A percentile compares a stretch with the other conserved stretches of the same genome.
phyloP scores from a whole-genome alignment of 2,113 vertebrate species.

The Eclectus roratus region DNA sequence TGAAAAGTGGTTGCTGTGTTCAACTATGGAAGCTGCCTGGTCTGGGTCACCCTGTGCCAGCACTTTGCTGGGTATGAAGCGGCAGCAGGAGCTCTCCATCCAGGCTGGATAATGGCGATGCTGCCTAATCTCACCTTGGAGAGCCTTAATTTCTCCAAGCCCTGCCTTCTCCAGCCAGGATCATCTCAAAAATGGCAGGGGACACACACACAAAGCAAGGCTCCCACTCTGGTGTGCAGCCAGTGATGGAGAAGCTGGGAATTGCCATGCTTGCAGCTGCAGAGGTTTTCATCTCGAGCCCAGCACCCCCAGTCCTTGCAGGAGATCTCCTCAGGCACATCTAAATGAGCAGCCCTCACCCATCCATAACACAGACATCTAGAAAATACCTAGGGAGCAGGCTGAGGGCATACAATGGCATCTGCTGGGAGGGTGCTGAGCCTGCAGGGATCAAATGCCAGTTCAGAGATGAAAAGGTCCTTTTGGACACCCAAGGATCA shows the following conservation, averaged over 20 bases:
- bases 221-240: accelerated
- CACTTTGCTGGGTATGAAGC: neutral
- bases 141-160: neutral
- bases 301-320: accelerated
- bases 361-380: neutral
- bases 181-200: neutral
- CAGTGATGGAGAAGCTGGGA: neutral
- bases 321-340: too few species aligned
- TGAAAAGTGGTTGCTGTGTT: neutral
- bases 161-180: neutral
- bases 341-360: neutral
- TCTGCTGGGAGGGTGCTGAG: neutral
- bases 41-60: neutral
- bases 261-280: neutral
- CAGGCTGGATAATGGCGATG: neutral
- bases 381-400: neutral
- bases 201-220: neutral
- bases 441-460: neutral
- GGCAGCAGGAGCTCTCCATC: neutral
- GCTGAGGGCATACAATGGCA: neutral
- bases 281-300: neutral
- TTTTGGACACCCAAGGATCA: neutral
- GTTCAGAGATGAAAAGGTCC: neutral
- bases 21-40: neutral
- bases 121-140: neutral